phyloP scores from a whole-genome alignment of 2,797 vertebrate genomes.

The Melanotaenia parkinsoni region DNA sequence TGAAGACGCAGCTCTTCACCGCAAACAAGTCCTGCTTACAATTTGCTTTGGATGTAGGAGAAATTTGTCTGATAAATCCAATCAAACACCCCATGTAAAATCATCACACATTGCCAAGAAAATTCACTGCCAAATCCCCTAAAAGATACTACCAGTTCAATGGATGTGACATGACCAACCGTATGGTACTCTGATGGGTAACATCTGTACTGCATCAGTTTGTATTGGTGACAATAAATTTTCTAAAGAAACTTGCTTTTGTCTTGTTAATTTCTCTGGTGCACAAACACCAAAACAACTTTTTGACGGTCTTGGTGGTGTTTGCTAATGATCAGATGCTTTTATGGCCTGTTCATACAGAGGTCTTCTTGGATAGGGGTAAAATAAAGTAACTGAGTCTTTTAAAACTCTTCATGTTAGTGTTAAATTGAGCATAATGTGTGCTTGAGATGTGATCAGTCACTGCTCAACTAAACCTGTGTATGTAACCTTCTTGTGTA shows the following conservation, averaged over 20 bases:
- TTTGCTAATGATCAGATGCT: background rate
- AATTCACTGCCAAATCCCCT: conserved; percentile 17
- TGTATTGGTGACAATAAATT: conserved; percentile 65
- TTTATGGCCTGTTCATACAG: background rate
- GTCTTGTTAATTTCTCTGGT: background rate
- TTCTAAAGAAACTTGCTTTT: conserved; percentile 59
- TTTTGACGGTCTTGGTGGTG: background rate
- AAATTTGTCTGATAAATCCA: background rate
- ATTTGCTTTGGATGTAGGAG: background rate
- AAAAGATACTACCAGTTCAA: background rate
- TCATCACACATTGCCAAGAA: background rate
- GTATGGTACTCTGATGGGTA: conserved; percentile 25
- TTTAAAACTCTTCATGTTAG: background rate
- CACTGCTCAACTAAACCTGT: background rate
- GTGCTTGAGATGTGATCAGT: background rate
- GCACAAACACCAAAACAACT: background rate
- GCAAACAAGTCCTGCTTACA: conserved; percentile 14
- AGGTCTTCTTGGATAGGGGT: background rate
- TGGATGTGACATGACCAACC: conserved; percentile 4
- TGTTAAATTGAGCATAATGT: background rate
- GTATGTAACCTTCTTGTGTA: background rate
- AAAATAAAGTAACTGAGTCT: background rate
- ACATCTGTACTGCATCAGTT: conserved; percentile 38
- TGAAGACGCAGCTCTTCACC: conserved; percentile 11
- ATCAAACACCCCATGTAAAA: background rate